These are phyloP conservation scores for Marmota flaviventris DNA, from an alignment of 2,113 vertebrate species.

Conservation along the genomic window DNA sequence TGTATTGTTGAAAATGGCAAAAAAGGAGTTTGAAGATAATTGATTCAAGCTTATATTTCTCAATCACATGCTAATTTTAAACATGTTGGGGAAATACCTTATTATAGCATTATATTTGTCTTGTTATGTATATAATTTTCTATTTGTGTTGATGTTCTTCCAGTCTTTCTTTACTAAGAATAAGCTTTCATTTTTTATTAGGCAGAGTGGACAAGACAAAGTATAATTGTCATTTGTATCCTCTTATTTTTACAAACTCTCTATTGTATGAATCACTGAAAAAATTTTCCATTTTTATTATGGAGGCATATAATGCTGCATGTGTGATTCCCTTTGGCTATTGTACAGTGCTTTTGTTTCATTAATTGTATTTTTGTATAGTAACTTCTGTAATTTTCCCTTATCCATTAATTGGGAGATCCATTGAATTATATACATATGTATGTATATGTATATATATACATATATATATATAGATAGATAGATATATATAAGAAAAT, in stretches of 20 bases:
- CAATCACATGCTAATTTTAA: background rate
- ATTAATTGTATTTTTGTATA: constrained; percentile 72
- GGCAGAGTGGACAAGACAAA: background rate
- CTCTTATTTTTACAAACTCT: constrained; percentile 82
- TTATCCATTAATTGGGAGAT: constrained; percentile 76
- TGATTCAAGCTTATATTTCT: background rate
- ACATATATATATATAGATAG: no score
- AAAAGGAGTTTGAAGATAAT: background rate
- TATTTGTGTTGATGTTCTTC: background rate
- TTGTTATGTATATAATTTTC: background rate
- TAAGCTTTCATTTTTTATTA: constrained; percentile 33
- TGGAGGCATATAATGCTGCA: constrained; percentile 76
- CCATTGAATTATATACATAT: constrained; percentile 63
- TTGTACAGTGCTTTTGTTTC: constrained; percentile 71
- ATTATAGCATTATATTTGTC: background rate
- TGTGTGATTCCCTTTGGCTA: constrained; percentile 58
- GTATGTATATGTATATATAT: no score
- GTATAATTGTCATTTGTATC: constrained; percentile 53
- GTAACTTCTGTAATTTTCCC: constrained; percentile 75
- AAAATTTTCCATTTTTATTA: constrained; percentile 79
- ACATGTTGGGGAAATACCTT: background rate
- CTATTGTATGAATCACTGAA: constrained; percentile 79
- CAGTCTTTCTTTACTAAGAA: background rate
- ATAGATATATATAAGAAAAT: constrained; percentile 43
- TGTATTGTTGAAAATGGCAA: constrained; percentile 1